phyloP scores from a whole-genome alignment of 2,888 invertebrate species.

The Pyrochroa serraticornis region DNA sequence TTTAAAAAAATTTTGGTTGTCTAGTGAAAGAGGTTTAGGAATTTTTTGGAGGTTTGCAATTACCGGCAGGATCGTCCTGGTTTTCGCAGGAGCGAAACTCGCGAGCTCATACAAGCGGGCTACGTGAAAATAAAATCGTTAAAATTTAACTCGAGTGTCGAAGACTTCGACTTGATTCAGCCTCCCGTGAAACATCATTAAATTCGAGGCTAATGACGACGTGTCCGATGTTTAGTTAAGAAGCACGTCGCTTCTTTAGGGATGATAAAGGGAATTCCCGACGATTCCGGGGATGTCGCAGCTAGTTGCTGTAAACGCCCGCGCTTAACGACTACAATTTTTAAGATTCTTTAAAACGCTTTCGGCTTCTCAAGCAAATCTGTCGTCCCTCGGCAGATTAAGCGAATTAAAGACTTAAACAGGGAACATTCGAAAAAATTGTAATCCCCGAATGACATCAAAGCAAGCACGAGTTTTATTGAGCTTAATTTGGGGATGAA shows the following conservation, averaged over 20 bases:
- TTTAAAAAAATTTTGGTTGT: too few species aligned
- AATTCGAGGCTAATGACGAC: conserved; percentile 50
- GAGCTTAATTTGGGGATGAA: too few species aligned
- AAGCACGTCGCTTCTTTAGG: conserved; percentile 32
- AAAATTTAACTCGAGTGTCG: conserved; percentile 48
- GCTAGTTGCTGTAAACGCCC: conserved; percentile 25
- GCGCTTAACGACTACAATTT: conserved; percentile 56
- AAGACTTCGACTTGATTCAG: conserved; percentile 45
- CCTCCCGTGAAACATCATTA: conserved; percentile 52
- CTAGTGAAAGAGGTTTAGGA: too few species aligned
- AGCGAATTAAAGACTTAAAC: conserved; percentile 40
- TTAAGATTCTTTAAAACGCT: conserved; percentile 53
- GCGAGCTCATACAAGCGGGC: neutral
- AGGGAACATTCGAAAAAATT: conserved; percentile 27
- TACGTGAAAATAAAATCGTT: conserved; percentile 41
- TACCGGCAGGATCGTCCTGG: too few species aligned
- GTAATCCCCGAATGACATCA: conserved; percentile 30
- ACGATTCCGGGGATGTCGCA: conserved; percentile 27
- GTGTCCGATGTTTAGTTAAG: conserved; percentile 35
- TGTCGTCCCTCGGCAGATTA: conserved; percentile 44
- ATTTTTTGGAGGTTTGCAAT: too few species aligned
- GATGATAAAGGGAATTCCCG: conserved; percentile 22
- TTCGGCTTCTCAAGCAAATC: conserved; percentile 54
- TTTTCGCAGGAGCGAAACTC: too few species aligned
- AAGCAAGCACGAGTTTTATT: conserved; percentile 11